Base-by-base conservation (phyloP, 2,888 invertebrate species). In the Napeogenes inachia region DNA sequence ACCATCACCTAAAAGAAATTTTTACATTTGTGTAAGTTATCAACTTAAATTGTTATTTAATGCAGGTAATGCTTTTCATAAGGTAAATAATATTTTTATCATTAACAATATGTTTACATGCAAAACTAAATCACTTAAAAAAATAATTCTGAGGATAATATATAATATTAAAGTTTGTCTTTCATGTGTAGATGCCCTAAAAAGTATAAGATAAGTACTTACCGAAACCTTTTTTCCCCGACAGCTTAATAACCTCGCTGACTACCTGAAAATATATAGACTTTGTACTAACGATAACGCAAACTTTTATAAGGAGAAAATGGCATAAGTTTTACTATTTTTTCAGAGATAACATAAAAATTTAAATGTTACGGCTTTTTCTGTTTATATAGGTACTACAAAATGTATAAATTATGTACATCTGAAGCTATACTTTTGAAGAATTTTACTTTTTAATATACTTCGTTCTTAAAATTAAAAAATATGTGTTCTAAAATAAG, bases 191-290 rank as follows among this genome's bases (percentile, higher is more conserved):
- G 4, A 21, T 13, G 50, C 21, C 61, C 47, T 61, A 45, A 60
- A 33, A 47, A 54, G 13, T 46, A 59, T 30, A 38, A 47, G 59
- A 63, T 64, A 66, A 63, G 62, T 64, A 64, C 64, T 68, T 57
- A 68, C 69, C 59, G 60, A 57, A 50, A 57, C 62, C 63, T 66
- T 68, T 66, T 63, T 57, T 59, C 56, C 21, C 54, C 33, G 66
- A 64, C 65, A 62, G 59, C 65, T 66, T 68, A 69, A 68, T 69
- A 69, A 68, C 59, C 65, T 62, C 56, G 66, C 61, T 54, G 50
- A 46, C 55, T 63, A 65, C 66, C 66, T 68, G 63, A 54, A 63
- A 66, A 63, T 47, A 60, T 57, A 57, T n/a, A 56, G 45, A 62
- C 53, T 62, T 59, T 30, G 42, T 10, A 10, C 30, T 50, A 50